phyloP scores from a whole-genome alignment of 2,113 vertebrate species.

The Proterorhinus semilunaris region DNA sequence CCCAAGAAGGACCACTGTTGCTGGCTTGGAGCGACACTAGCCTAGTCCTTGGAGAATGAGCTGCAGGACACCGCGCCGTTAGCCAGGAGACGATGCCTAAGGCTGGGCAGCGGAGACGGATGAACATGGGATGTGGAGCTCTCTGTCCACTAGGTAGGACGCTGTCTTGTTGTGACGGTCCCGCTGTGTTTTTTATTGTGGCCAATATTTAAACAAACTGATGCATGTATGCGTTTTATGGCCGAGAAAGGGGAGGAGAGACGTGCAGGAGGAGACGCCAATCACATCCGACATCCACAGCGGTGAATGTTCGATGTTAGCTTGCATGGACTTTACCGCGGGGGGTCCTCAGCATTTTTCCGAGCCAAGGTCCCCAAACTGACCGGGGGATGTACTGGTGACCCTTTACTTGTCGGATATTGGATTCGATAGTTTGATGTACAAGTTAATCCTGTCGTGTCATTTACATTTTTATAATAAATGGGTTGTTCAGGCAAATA shows the following conservation, averaged over 20 bases:
- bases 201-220: conserved; percentile 19
- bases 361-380: no score
- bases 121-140: conserved; percentile 66
- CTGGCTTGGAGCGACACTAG: conserved; percentile 4
- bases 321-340: no score
- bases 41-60: conserved; percentile 29
- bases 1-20: conserved; percentile 5
- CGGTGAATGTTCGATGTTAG: background rate
- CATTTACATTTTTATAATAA: no score
- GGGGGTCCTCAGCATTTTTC: no score
- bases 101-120: conserved; percentile 38
- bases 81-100: conserved; percentile 56
- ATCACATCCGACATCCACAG: background rate
- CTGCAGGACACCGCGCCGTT: conserved; percentile 23
- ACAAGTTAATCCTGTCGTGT: no score
- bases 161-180: conserved; percentile 1
- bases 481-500: no score
- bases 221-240: background rate
- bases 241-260: conserved; percentile 7
- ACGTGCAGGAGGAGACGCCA: conserved; percentile 7
- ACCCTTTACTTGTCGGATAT: no score
- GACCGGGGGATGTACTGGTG: no score
- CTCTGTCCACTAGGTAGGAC: conserved; percentile 69
- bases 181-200: conserved; percentile 9
- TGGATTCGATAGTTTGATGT: no score